These are phyloP conservation scores for Mormoops blainvillei DNA, from an alignment of 2,113 vertebrate genomes.

Conservation along the genomic window DNA sequence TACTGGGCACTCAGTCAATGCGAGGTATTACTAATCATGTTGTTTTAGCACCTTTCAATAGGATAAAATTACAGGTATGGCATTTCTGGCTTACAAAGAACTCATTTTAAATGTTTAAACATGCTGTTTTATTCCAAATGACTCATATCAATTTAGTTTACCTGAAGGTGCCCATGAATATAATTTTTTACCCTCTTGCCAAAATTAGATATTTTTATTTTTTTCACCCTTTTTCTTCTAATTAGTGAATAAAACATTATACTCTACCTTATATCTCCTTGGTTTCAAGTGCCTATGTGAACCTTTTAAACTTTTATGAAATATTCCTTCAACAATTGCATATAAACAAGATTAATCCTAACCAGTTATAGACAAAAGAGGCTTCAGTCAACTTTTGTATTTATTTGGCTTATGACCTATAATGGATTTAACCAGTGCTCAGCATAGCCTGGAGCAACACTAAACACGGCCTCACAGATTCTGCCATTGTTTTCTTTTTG, in stretches of 20 bases:
- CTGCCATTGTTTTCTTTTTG: background rate
- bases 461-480: background rate
- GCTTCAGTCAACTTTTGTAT: slow-evolving; percentile 39
- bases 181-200: background rate
- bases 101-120: background rate
- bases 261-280: background rate
- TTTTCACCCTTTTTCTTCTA: background rate
- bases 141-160: background rate
- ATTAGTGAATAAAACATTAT: background rate
- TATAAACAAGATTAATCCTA: slow-evolving; percentile 45
- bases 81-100: background rate
- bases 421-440: background rate
- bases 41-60: background rate
- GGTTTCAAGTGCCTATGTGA: background rate
- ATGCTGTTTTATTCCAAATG: background rate
- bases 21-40: background rate
- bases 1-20: background rate
- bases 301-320: slow-evolving; percentile 9
- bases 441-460: background rate
- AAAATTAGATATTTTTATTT: background rate
- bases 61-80: background rate
- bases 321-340: slow-evolving; percentile 4
- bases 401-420: slow-evolving; percentile 32
- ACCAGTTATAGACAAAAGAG: slow-evolving; percentile 10
- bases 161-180: background rate